Conservation (phyloP, 2,797 vertebrate genomes). For the Bradypus variegatus region DNA sequence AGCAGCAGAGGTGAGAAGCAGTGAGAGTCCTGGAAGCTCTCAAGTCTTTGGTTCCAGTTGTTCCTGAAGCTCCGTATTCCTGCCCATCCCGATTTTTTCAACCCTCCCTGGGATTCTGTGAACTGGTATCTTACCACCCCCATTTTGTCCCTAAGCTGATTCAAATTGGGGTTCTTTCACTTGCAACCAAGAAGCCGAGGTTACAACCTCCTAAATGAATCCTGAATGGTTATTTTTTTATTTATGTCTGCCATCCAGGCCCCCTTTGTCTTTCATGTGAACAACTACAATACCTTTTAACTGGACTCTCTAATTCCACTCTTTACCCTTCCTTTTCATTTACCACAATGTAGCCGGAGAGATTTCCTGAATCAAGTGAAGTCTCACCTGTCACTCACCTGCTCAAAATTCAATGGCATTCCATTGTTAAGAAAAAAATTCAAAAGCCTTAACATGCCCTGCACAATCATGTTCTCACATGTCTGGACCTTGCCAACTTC, state of each 20-base stretch:
- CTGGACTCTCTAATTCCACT: not conserved
- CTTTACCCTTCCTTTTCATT: conserved; percentile 32
- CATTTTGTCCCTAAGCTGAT: conserved; percentile 8
- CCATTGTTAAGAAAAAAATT: not conserved
- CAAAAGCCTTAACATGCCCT: not conserved
- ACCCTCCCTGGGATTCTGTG: conserved; percentile 4
- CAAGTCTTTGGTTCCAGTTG: not conserved
- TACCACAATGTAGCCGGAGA: not conserved
- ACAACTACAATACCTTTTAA: not conserved
- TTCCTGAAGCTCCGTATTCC: not conserved
- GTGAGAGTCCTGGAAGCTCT: conserved; percentile 11
- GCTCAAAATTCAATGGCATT: conserved; percentile 13
- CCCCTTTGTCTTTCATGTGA: not conserved
- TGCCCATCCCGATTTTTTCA: not conserved
- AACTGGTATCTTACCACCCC: not conserved
- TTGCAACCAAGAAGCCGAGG: conserved; percentile 4
- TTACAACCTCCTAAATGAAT: conserved; percentile 38
- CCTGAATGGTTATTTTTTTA: conserved; percentile 24
- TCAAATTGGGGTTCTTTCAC: conserved; percentile 7
- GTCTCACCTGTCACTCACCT: not conserved
- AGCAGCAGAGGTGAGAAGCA: conserved; percentile 52
- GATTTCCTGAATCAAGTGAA: conserved; percentile 25
- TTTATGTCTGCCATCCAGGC: not conserved
- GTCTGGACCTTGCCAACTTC: not conserved
- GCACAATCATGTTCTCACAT: not conserved